phyloP scores from a whole-genome alignment of 2,888 invertebrate species.

The Plagiodera versicolora region DNA sequence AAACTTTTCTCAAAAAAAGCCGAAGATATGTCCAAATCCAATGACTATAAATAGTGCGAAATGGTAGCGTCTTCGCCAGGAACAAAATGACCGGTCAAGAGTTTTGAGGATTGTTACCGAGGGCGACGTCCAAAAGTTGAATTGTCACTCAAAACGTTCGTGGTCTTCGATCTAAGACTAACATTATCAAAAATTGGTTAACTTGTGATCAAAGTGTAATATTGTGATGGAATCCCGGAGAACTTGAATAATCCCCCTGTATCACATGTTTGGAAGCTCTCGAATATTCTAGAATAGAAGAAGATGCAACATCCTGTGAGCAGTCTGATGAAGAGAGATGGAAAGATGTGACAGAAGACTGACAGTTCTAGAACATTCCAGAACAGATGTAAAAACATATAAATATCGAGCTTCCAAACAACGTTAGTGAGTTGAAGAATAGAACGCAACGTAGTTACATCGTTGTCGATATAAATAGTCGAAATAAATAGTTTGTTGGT shows the following conservation, averaged over 20 bases:
- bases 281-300: too few relatives aligned
- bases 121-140: background rate
- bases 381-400: too few relatives aligned
- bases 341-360: too few relatives aligned
- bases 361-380: too few relatives aligned
- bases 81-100: background rate
- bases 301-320: too few relatives aligned
- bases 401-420: too few relatives aligned
- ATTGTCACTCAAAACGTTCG: background rate
- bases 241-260: background rate
- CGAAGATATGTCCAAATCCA: background rate
- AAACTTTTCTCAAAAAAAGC: background rate
- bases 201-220: background rate
- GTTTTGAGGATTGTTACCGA: background rate
- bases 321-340: too few relatives aligned
- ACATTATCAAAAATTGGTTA: background rate
- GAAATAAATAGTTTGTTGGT: too few relatives aligned
- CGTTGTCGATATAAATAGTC: too few relatives aligned
- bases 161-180: background rate
- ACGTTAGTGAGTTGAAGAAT: too few relatives aligned
- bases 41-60: background rate
- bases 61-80: background rate
- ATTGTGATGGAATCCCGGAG: background rate
- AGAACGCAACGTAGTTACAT: too few relatives aligned
- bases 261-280: too few relatives aligned